phyloP scores from a whole-genome alignment of 2,888 invertebrate genomes.

The Sphecodes monilicornis region DNA sequence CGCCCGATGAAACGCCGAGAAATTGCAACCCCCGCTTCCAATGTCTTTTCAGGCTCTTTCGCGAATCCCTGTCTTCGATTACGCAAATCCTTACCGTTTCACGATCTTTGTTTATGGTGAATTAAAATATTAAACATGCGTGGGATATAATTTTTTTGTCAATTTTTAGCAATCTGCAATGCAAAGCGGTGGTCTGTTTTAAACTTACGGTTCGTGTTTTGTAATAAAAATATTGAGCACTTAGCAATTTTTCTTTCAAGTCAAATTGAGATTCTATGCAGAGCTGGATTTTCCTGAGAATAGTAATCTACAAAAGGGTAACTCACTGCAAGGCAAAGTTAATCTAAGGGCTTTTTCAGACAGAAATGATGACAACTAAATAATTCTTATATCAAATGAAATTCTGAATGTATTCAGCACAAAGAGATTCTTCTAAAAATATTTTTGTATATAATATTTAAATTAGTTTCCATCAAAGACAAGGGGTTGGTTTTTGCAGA shows the following conservation, averaged over 20 bases:
- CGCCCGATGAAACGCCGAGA: slow-evolving; percentile 73
- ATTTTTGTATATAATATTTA: too few relatives aligned
- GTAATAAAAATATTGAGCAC: too few relatives aligned
- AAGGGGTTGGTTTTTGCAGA: too few relatives aligned
- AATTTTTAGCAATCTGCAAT: neutral
- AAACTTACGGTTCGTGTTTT: too few relatives aligned
- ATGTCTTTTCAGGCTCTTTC: neutral
- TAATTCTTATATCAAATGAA: neutral
- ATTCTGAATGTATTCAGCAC: neutral
- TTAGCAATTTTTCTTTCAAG: neutral
- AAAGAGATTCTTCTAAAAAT: neutral
- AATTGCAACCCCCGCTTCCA: slow-evolving; percentile 61
- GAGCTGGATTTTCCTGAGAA: neutral
- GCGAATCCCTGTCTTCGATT: neutral
- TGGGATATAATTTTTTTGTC: neutral
- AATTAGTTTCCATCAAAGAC: too few relatives aligned
- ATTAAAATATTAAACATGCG: neutral
- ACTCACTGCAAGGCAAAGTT: neutral
- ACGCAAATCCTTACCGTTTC: neutral
- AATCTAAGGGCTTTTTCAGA: too few relatives aligned
- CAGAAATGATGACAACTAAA: neutral
- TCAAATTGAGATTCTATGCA: neutral
- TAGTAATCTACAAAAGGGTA: too few relatives aligned
- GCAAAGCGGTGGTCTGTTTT: too few relatives aligned
- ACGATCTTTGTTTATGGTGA: neutral